Conservation (phyloP, 2,797 vertebrate species). For the Gadopsis bispinosus region DNA sequence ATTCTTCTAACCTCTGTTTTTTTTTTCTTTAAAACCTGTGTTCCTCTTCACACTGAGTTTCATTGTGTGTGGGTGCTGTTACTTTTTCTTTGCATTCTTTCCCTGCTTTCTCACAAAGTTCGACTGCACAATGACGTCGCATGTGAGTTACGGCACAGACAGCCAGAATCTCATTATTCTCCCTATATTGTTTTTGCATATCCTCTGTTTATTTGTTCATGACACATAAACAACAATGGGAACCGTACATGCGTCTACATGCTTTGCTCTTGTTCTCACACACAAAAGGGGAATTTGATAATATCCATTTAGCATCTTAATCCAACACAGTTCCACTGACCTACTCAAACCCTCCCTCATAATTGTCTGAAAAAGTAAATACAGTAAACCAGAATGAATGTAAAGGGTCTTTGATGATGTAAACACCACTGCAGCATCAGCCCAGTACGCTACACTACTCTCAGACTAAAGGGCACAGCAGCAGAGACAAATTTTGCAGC, state of each 20-base stretch:
- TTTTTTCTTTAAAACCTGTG: not conserved
- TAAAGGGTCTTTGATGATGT: not conserved
- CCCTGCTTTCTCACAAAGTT: not conserved
- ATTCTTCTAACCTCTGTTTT: not conserved
- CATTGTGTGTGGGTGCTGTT: not conserved
- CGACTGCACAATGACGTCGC: not conserved
- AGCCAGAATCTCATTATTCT: not conserved
- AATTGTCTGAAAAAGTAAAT: not conserved
- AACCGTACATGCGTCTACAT: too few relatives aligned
- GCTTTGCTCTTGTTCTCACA: not conserved
- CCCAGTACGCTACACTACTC: not conserved
- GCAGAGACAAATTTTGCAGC: constrained; percentile 68
- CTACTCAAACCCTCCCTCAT: not conserved
- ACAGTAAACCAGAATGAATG: not conserved
- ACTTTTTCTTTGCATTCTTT: not conserved
- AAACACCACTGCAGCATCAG: not conserved
- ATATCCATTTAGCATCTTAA: not conserved
- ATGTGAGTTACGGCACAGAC: not conserved
- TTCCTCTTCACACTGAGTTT: not conserved
- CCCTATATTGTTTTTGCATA: constrained; percentile 1
- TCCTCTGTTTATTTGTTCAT: not conserved
- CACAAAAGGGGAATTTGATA: not conserved
- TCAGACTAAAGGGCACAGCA: constrained; percentile 63
- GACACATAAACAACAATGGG: not conserved
- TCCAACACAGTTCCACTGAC: not conserved